phyloP scores from a whole-genome alignment of 2,113 vertebrate species.

The Tachysurus vachellii region DNA sequence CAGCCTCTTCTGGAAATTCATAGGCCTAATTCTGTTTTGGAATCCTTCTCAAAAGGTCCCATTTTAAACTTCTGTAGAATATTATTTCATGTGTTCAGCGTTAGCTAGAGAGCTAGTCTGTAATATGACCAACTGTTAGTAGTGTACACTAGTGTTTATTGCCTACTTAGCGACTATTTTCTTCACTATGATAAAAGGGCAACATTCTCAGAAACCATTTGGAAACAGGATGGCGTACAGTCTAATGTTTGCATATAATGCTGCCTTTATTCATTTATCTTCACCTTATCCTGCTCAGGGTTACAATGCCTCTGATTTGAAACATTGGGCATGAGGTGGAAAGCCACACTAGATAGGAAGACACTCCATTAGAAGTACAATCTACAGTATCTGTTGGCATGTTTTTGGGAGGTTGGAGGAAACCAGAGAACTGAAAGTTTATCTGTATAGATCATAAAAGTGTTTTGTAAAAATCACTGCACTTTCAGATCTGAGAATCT shows the following conservation, averaged over 20 bases:
- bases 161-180: background rate
- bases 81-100: background rate
- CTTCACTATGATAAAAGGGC: background rate
- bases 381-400: background rate
- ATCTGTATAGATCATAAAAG: background rate
- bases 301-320: background rate
- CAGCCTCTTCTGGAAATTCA: slow-evolving; percentile 10
- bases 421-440: background rate
- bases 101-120: background rate
- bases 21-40: background rate
- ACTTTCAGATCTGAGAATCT: background rate
- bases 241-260: background rate
- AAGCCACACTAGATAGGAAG: background rate
- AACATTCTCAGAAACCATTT: background rate
- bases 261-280: background rate
- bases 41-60: background rate
- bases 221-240: background rate
- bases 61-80: background rate
- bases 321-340: background rate
- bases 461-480: background rate
- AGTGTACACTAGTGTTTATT: background rate
- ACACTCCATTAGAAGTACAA: background rate
- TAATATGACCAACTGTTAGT: background rate
- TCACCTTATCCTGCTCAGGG: background rate
- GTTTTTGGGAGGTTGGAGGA: background rate